phyloP scores from a whole-genome alignment of 1,140 invertebrate species.

The Megathymus violae region DNA sequence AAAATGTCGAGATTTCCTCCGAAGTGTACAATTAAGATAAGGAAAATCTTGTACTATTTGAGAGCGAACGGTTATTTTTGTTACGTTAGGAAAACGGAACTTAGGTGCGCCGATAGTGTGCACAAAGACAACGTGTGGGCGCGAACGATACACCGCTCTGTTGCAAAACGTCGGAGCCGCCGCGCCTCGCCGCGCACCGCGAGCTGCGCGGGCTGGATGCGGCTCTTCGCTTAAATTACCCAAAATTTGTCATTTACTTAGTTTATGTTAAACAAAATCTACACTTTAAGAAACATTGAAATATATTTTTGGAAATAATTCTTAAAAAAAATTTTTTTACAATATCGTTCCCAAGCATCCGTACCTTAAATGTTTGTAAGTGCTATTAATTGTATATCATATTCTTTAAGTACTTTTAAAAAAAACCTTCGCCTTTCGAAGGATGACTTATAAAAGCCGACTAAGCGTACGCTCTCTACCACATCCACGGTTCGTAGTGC shows the following conservation, averaged over 20 bases:
- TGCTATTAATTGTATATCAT: too few relatives aligned
- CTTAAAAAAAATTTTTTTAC: too few relatives aligned
- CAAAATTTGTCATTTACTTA: too few relatives aligned
- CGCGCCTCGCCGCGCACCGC: too few relatives aligned
- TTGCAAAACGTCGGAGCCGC: conserved; percentile 30
- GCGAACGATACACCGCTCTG: conserved; percentile 34
- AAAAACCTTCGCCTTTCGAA: too few relatives aligned
- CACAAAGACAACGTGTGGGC: conserved; percentile 46
- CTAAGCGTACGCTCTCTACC: conserved; percentile 4
- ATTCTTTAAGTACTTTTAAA: too few relatives aligned
- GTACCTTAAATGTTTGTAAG: too few relatives aligned
- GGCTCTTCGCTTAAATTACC: neutral
- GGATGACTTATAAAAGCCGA: too few relatives aligned
- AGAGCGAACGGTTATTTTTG: conserved; percentile 25
- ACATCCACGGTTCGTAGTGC: conserved; percentile 23
- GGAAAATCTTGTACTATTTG: conserved; percentile 30
- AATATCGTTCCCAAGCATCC: too few relatives aligned
- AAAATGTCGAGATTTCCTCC: conserved; percentile 16
- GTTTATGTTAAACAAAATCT: too few relatives aligned
- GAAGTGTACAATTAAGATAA: conserved; percentile 31
- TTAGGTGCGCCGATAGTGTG: conserved; percentile 38
- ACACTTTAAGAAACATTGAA: too few relatives aligned
- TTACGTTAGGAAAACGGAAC: conserved; percentile 33
- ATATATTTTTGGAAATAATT: too few relatives aligned
- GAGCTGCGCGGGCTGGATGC: neutral